Evolutionary conservation across 2,888 invertebrate genomes (phyloP), one percentile per base, ranked within the genome.

Genomic region (Corythucha ciliata): DNA sequence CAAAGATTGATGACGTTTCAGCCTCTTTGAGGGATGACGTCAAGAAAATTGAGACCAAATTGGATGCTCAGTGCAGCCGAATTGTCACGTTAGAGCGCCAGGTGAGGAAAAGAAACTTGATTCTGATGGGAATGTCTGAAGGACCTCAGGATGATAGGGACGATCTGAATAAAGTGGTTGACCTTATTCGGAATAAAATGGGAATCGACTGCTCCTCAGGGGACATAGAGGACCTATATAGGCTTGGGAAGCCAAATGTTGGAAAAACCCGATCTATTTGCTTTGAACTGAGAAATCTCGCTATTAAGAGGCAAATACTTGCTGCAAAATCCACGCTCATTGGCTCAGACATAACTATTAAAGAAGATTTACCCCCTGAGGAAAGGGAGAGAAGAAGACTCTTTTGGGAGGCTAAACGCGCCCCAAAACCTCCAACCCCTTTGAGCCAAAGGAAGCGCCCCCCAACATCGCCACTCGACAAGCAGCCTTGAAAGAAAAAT

Each of bases 381-480:
- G 48, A 37, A 25, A 36, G 48, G 18, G 48, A 48, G 27, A 48
- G 36, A 36, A 48, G 48, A 25, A 29, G 44, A 12, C 29, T 16
- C 20, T 44, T 29, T n/a, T 44, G 44, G 44, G 44, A 44, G 29
- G 16, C 44, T 29, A 44, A 44, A n/a, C 44, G 29, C 16, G 2
- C 18, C 29, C 10, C 29, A 12, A 7, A 44, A 29, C 18, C 2
- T 18, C n/a, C 20, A 1, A 44, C 16, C 18, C 18, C 44, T 22
- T 3, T n/a, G 14, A 33, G 6, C 4, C 29, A 20, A 27, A 44
- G 20, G n/a, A 41, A 41, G 24, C 42, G 26, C 25, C n/a, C 25
- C 42, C 42, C 42, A 16, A n/a, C 42, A 16, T 26, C 26, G 8
- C 42, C 42, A 10, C 21, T 42, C 14, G 42, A 42, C 26, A 26